Evolutionary conservation across 1,140 invertebrate species (phyloP).

Genomic region (Ridgeia piscesae): DNA sequence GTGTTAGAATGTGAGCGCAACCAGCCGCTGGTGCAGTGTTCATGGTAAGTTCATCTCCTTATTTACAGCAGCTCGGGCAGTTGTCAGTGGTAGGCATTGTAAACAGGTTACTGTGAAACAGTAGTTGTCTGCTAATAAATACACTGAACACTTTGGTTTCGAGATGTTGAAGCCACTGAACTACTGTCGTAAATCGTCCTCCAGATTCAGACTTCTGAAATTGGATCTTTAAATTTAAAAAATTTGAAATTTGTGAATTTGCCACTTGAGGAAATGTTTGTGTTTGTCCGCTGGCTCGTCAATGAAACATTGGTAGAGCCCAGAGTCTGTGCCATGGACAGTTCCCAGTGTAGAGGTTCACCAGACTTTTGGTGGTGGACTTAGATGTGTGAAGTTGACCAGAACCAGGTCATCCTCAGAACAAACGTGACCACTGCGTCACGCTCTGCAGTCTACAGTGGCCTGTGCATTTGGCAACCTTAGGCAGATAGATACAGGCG

Average conservation of each 20-base stretch:
- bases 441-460: not conserved
- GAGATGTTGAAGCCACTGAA: not conserved
- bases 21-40: conserved; percentile 81
- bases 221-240: not conserved
- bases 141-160: not conserved
- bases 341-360: not conserved
- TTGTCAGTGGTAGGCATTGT: not conserved
- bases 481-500: too few relatives aligned
- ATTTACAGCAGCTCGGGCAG: not conserved
- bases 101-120: not conserved
- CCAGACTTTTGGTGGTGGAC: not conserved
- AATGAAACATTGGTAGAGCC: not conserved
- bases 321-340: not conserved
- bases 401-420: not conserved
- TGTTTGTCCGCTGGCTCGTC: not conserved
- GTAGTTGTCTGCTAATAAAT: not conserved
- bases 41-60: conserved; percentile 71
- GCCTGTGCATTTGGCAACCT: not conserved
- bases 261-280: not conserved
- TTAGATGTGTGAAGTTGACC: not conserved
- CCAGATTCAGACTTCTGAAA: not conserved
- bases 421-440: not conserved
- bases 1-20: conserved; percentile 85
- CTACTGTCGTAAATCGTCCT: not conserved
- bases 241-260: not conserved